These are phyloP conservation scores for Ardeotis arabs DNA, from an alignment of 2,113 vertebrate genomes.

Conservation along the genomic window DNA sequence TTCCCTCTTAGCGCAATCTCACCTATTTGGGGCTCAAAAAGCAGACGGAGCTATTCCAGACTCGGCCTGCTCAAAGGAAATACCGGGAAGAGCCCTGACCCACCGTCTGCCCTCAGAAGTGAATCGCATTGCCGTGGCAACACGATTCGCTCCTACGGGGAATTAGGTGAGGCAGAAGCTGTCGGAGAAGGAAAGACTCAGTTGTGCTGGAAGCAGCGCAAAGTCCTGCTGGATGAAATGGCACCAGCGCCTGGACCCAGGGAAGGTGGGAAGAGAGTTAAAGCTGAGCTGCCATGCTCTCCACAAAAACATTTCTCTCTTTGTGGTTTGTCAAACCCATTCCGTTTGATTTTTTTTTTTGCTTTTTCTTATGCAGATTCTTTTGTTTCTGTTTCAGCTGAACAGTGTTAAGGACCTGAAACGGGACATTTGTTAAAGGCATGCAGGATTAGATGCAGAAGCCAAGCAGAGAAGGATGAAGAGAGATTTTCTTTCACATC, in stretches of 20 bases:
- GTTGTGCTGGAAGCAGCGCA: not conserved
- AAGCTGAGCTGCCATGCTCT: not conserved
- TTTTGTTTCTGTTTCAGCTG: not conserved
- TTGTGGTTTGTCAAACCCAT: not conserved
- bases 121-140: not conserved
- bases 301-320: not conserved
- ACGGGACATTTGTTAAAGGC: not conserved
- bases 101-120: not conserved
- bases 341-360: not conserved
- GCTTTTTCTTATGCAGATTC: not conserved
- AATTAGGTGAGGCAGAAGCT: not conserved
- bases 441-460: not conserved
- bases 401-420: not conserved
- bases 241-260: not conserved
- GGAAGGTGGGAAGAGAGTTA: not conserved
- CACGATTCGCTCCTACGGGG: accelerated
- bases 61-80: not conserved
- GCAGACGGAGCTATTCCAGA: not conserved
- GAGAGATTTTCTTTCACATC: not conserved
- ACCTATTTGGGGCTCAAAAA: accelerated
- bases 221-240: not conserved
- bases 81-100: accelerated
- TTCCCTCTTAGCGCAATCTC: not conserved
- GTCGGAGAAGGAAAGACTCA: not conserved
- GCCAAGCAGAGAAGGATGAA: not conserved